Evolutionary conservation across 92 coral and sea anemone species (phyloP), one percentile per base, ranked within the genome.

Genomic region (Metridium senile): DNA sequence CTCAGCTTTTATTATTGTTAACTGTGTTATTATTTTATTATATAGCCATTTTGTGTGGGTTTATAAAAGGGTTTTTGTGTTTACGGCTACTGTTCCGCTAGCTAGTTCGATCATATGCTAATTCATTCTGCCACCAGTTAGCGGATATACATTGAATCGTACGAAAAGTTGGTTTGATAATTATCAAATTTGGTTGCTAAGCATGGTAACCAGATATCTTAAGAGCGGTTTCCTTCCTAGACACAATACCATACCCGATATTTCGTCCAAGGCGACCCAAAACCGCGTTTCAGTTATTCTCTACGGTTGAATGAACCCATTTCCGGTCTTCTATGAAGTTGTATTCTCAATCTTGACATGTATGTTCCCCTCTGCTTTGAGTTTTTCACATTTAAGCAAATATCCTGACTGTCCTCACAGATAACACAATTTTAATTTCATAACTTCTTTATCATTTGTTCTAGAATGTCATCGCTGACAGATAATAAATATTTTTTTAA

Each of bases 361-460:
- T 63, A 39, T 63, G 69, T 63, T 63, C 69, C 69, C 45, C 32
- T 63, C 8, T 6, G 33, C 33, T 26, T 26, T 61, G 8, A 61
- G 23, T 26, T 26, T 29, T 63, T 63, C 45, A 28, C 43, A 63
- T 63, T 16, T 3, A 63, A 63, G 69, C 69, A 63, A 63, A 63
- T 63, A 63, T 11, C 11, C 6, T 30, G 27, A 16, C 69, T 63
- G 27, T 11, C 26, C 1, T 30, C 11, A 6, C 69, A 27, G 69
- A 63, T 63, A 63, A 63, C 69, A 3, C 45, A 31, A 2, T 63
- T 63, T 63, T 63, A 28, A 63, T 63, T 27, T 63, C 69, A 18
- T 63, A 63, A 30, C 69, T 63, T 39, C 22, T 63, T 30, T 63
- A 63, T 63, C 69, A 9, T 0, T 26, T 1, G 28, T 59, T 21